Evolutionary conservation across 2,113 vertebrate genomes (phyloP).

Genomic region (Pluvialis apricaria): DNA sequence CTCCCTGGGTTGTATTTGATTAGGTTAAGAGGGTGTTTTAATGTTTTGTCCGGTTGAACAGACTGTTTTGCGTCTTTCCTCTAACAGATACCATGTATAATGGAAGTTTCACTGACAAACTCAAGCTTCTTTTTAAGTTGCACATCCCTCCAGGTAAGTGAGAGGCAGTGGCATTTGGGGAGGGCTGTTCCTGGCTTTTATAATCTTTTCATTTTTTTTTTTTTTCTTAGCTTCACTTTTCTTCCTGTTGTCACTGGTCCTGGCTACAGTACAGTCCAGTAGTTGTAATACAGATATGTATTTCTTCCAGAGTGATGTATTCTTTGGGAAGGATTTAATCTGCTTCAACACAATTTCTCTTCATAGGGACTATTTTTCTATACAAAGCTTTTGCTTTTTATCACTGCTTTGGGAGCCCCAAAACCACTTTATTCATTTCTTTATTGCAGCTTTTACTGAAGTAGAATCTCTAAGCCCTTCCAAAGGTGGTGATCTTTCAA

Average conservation of each 20-base stretch:
- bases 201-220: not conserved
- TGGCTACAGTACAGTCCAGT: not conserved
- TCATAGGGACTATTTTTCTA: not conserved
- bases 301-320: not conserved
- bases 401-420: not conserved
- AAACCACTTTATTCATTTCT: not conserved
- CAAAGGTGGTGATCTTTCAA: slow-evolving; percentile 81
- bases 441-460: slow-evolving; percentile 84
- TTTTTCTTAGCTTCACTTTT: not conserved
- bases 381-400: not conserved
- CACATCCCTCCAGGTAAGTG: slow-evolving; percentile 92
- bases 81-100: slow-evolving; percentile 88
- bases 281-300: not conserved
- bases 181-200: not conserved
- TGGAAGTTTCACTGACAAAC: slow-evolving; percentile 92
- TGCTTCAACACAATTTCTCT: not conserved
- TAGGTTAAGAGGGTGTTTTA: not conserved
- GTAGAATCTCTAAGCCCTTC: slow-evolving; percentile 78
- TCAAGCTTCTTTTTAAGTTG: slow-evolving; percentile 96
- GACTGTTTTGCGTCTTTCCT: not conserved
- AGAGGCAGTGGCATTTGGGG: not conserved
- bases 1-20: not conserved
- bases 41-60: not conserved
- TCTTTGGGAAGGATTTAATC: not conserved
- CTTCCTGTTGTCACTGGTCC: not conserved